Evolutionary conservation across 30 jellyfish, hydroid and myxozoan genomes (phyloP).

Genomic region (Chrysaora quinquecirrha): DNA sequence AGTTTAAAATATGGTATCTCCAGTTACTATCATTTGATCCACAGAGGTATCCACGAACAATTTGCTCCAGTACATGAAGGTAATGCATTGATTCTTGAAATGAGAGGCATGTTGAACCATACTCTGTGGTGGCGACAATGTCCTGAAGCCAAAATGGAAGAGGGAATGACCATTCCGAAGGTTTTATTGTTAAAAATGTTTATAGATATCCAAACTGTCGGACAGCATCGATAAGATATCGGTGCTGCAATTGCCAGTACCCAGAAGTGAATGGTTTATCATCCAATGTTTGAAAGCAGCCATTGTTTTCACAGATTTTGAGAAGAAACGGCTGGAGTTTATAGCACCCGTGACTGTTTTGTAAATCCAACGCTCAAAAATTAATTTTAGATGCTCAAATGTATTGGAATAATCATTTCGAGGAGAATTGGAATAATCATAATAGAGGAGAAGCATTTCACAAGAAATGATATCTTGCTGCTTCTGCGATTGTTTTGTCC

Average conservation of each 20-base stretch:
- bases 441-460: no score
- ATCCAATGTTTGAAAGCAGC: no score
- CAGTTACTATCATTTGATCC: conserved; percentile 24
- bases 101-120: conserved; percentile 18
- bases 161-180: conserved; percentile 41
- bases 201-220: conserved; percentile 47
- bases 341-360: no score
- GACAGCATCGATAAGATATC: conserved; percentile 40
- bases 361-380: no score
- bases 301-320: no score
- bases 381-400: no score
- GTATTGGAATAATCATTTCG: no score
- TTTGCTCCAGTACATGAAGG: conserved; percentile 41
- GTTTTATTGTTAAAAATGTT: conserved; percentile 15
- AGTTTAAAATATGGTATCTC: conserved; percentile 28
- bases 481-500: no score
- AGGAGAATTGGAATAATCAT: no score
- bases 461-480: no score
- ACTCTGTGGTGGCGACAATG: not conserved
- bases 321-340: no score
- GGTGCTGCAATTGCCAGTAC: conserved; percentile 60
- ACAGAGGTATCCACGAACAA: conserved; percentile 47
- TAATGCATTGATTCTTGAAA: conserved; percentile 7
- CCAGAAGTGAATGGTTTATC: no score
- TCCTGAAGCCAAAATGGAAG: conserved; percentile 18